These are phyloP conservation scores for Atherinosoma microstoma DNA, from an alignment of 2,797 vertebrate genomes.

Conservation along the genomic window DNA sequence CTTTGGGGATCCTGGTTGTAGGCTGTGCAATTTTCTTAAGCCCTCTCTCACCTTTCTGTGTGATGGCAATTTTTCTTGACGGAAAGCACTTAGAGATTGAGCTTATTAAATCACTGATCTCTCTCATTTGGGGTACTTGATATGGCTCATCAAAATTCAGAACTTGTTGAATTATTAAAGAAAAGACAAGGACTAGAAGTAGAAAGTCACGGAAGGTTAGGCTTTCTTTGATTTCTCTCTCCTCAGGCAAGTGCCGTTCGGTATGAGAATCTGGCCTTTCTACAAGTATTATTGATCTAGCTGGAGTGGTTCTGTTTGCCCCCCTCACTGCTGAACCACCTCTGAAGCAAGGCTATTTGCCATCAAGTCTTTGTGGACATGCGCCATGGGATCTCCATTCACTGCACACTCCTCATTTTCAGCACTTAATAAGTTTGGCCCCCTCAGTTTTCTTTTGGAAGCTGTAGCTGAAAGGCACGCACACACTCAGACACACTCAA, in stretches of 20 bases:
- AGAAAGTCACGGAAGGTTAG: constrained; percentile 66
- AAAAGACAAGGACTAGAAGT: constrained; percentile 47
- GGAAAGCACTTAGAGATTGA: constrained; percentile 41
- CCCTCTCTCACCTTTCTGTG: constrained; percentile 14
- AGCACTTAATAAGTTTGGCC: constrained; percentile 76
- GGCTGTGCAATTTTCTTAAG: constrained; percentile 23
- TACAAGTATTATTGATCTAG: constrained; percentile 75
- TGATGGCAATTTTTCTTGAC: constrained; percentile 27
- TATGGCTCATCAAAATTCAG: constrained; percentile 59
- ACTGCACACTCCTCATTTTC: constrained; percentile 74
- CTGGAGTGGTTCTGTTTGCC: constrained; percentile 69
- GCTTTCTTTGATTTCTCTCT: constrained; percentile 70
- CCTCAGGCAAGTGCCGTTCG: constrained; percentile 55
- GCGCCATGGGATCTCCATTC: constrained; percentile 74
- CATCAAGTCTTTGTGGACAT: constrained; percentile 75
- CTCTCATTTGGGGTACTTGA: constrained; percentile 42
- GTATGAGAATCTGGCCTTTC: constrained; percentile 64
- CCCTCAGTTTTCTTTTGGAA: constrained; percentile 58
- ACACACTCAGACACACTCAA: constrained; percentile 1
- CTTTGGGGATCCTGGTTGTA: constrained; percentile 28
- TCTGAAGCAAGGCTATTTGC: constrained; percentile 73
- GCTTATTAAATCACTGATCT: constrained; percentile 51
- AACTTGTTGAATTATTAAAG: constrained; percentile 69
- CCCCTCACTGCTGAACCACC: constrained; percentile 52
- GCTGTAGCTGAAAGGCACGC: constrained; percentile 43